These are phyloP conservation scores for Neolamprologus hecqui DNA, from an alignment of 2,113 vertebrate species.

Conservation along the genomic window DNA sequence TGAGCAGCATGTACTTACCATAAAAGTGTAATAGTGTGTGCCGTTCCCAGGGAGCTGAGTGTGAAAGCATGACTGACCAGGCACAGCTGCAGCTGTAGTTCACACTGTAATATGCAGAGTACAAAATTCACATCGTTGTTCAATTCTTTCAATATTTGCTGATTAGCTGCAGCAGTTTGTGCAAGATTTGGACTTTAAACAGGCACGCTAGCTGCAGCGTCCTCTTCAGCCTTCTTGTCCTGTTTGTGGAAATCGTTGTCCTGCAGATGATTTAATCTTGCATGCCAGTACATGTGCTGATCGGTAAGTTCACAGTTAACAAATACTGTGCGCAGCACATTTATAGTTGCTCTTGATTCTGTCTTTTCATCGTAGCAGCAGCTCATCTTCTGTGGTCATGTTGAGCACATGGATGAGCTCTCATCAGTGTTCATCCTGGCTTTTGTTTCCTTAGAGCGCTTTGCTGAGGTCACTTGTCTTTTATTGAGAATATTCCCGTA, in stretches of 20 bases:
- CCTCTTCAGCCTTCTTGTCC: not conserved
- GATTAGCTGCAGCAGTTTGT: not conserved
- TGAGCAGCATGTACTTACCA: not conserved
- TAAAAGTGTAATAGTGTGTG: not conserved
- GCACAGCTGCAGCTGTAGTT: not conserved
- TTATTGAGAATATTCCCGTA: not conserved
- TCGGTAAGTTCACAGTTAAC: not conserved
- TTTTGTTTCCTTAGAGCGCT: not conserved
- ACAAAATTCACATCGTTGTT: not conserved
- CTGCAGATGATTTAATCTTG: not conserved
- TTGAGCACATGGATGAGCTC: not conserved
- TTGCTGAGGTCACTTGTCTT: not conserved
- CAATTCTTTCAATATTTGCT: not conserved
- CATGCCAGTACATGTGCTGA: not conserved
- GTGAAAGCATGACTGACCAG: not conserved
- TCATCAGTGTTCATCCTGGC: not conserved
- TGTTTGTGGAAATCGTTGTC: not conserved
- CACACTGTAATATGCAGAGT: not conserved
- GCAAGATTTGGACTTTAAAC: not conserved
- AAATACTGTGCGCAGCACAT: not conserved
- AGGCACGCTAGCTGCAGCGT: not conserved
- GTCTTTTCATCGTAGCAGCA: not conserved
- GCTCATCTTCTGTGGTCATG: not conserved
- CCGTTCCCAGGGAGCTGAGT: accelerated
- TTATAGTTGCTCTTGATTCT: not conserved